Base-by-base conservation (phyloP, 2,888 invertebrate species). In the Platyscelio sp. region DNA sequence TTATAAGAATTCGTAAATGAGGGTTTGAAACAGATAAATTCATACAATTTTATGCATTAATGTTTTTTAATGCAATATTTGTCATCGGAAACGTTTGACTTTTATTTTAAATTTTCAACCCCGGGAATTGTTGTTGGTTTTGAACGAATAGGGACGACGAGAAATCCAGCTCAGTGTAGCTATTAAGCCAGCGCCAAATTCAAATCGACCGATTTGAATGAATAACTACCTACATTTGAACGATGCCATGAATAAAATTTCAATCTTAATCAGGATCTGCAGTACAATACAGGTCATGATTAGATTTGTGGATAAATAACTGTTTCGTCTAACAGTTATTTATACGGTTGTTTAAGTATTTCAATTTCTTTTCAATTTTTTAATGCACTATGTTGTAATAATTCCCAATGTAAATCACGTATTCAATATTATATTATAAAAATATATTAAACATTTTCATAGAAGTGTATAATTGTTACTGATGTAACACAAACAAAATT, bases 241-340 rank as follows among this genome's bases (percentile, higher is more conserved):
- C 93, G 92, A 93, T 90, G 92, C 93, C 92, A 93, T 93, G 93
- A 93, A 93, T 93, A 93, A 93, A 93, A 93, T 93, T 93, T 93
- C 92, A 93, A 93, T 93, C 91, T 92, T 92, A 93, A 93, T 93
- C 93, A 92, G 90, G 89, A 72, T 76, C 79, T 79, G 61, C 60
- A 51, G 75, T 76, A 71, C 75, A 80, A 80, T 84, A 76, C 63
- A 33, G 24, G 60, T 61, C 70, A 63, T 79, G 76, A 76, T 76
- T 80, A 76, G 71, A 46, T 67, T 71, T 79, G 75, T 72, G 67
- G 71, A 40, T 60, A 72, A 78, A 84, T 84, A 65, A 71, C 71
- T 72, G 63, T 49, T 76, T 82, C 71, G 24, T 3, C n/a, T 9
- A n/a, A 33, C 22, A n/a, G n/a, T n/a, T n/a, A n/a, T n/a, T n/a